Base-by-base conservation (phyloP, 2,888 invertebrate species). In the Latheticus oryzae region DNA sequence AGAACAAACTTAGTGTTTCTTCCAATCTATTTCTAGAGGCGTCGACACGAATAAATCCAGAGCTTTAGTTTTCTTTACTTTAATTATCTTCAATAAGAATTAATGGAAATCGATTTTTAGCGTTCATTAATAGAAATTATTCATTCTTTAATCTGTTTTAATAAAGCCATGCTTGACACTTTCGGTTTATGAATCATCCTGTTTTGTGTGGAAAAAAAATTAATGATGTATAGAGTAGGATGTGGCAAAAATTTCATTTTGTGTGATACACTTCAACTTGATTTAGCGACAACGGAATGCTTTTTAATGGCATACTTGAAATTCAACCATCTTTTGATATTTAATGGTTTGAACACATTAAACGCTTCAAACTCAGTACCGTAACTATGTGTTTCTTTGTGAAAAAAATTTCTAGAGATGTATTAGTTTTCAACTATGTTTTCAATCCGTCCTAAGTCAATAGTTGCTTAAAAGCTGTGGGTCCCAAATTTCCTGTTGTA, bases 1-100 rank as follows among this genome's bases (percentile, higher is more conserved):
- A 28, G 43, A 24, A 15, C 48, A 9, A 33, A 15, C 48, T 43
- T 28, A 43, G n/a, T 16, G 30, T 16, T 17, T 43, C 48, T 33
- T 26, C 35, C 48, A 48, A 48, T 48, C 48, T 33, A 48, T 37
- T 9, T 26, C 26, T 24, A 35, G 15, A 15, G 17, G 11, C 38
- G 17, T 21, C 21, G 21, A 11, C 24, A 15, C 33, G 35, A 47
- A 47, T 47, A 32, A 47, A 47, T 47, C 23, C 8, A 8, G 19
- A 19, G 19, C 11, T 37, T 12, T 8, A 13, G 35, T 15, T 12
- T 35, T 15, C 21, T 5, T 21, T 21, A 21, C 21, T 21, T 21
- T 7, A 7, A 21, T 21, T 21, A 21, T 21, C 21, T 21, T 21
- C 7, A 21, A 21, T 21, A n/a, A n/a, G n/a, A n/a, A n/a, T n/a